Percentiles rank a stretch among this genome's conserved stretches.
Conservation (phyloP, 2,888 invertebrate species). For the Atherix ibis region DNA sequence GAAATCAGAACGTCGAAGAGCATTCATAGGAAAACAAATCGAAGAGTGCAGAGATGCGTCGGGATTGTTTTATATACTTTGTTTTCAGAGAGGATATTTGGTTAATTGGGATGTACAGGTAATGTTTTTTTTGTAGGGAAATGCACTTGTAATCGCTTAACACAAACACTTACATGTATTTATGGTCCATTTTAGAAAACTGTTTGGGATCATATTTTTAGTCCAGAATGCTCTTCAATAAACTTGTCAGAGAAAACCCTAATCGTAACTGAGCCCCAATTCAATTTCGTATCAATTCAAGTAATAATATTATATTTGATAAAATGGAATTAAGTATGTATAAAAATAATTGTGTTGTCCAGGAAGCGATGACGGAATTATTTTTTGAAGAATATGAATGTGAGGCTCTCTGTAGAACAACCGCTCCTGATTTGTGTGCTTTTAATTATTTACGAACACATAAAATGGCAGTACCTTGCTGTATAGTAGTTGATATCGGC, state of each 20-base stretch:
- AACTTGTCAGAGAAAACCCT: slow-evolving; percentile 62
- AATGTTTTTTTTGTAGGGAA: neutral
- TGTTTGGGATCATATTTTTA: slow-evolving; percentile 91
- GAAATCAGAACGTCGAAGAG: slow-evolving; percentile 83
- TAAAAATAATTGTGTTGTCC: too few relatives aligned
- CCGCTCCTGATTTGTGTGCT: slow-evolving; percentile 64
- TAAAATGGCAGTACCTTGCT: slow-evolving; percentile 43
- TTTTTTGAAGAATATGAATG: slow-evolving; percentile 97
- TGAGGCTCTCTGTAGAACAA: slow-evolving; percentile 60
- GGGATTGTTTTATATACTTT: slow-evolving; percentile 81
- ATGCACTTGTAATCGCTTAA: neutral
- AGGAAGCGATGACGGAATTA: slow-evolving; percentile 88
- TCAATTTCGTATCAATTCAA: slow-evolving; percentile 82
- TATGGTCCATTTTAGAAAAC: slow-evolving; percentile 48
- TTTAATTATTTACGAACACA: slow-evolving; percentile 41
- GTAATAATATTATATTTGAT: slow-evolving; percentile 5
- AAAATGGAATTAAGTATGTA: too few relatives aligned
- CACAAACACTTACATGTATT: neutral
- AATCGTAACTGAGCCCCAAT: slow-evolving; percentile 84
- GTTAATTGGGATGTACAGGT: slow-evolving; percentile 82
- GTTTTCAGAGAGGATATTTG: slow-evolving; percentile 88
- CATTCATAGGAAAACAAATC: slow-evolving; percentile 88
- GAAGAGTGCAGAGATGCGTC: slow-evolving; percentile 94
- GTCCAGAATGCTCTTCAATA: slow-evolving; percentile 66
- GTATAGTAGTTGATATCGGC: slow-evolving; percentile 82